phyloP scores from a whole-genome alignment of 2,113 vertebrate genomes.

The Menura novaehollandiae region DNA sequence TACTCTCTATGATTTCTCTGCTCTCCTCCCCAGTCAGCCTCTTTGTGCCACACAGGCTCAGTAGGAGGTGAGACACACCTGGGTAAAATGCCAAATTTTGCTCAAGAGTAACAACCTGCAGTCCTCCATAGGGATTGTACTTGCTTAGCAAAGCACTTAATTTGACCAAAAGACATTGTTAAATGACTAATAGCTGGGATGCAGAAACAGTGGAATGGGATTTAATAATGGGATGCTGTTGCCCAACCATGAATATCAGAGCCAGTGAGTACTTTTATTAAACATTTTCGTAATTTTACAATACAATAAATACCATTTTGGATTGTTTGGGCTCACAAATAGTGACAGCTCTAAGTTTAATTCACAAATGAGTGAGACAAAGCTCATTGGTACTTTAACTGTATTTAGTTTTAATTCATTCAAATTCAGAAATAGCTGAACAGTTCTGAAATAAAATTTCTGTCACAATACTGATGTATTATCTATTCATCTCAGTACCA shows the following conservation, averaged over 20 bases:
- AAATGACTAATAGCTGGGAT: not conserved
- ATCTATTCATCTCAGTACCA: not conserved
- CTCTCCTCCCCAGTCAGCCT: not conserved
- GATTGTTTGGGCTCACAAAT: not conserved
- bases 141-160: not conserved
- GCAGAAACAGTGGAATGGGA: not conserved
- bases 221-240: not conserved
- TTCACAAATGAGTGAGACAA: not conserved
- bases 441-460: not conserved
- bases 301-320: not conserved
- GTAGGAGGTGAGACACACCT: not conserved
- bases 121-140: not conserved
- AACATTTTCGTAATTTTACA: not conserved
- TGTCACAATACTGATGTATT: not conserved
- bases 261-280: not conserved
- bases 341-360: not conserved
- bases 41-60: not conserved
- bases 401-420: not conserved
- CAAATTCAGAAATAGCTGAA: not conserved
- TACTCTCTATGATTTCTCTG: not conserved
- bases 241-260: not conserved
- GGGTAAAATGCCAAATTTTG: not conserved
- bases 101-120: not conserved
- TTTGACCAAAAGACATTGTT: not conserved
- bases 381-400: not conserved